Base-by-base conservation (phyloP, 2,797 vertebrate genomes). In the Paguma larvata region DNA sequence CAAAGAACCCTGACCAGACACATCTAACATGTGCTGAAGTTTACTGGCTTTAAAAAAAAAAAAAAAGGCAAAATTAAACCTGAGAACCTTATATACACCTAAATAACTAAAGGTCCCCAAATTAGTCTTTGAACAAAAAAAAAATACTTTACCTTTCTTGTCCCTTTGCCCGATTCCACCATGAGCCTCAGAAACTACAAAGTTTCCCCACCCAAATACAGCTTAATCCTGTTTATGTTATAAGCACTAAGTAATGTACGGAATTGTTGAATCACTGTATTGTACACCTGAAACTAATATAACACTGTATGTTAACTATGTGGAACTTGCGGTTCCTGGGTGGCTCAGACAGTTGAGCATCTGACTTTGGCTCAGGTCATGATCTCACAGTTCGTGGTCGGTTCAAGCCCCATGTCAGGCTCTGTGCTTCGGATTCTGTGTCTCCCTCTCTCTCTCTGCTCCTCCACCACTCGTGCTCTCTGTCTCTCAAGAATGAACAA, bases 31-130 rank as follows among this genome's bases (percentile, higher is more conserved):
- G 19, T 56, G 44, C 51, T 44, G 44, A 84, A 87, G 18, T 77
- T 89, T 78, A 77, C 12, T 11, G 78, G n/a, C 75, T 82, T 79
- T 15, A 56, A 53, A 92, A 59, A 85, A 85, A 65, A 59, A 14
- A 38, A 11, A 16, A 21, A 25, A n/a, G 3, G 41, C 68, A 77
- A 91, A 93, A 75, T 11, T 85, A 96, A 82, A 72, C 19, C 70
- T n/a, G 30, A 94, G 30, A 88, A 72, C 18, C 32, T 38, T 38
- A 89, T 9, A 72, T 21, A 88, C 16, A 95, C n/a, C 70, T 48
- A 79, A 92, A 63, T 68, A 85, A 85, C 41, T 77, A 84, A 89
- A 77, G 63, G 16, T 73, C n/a, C 44, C 67, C 65, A 82, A 88
- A 82, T 82, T 27, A 91, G 70, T 72, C 44, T 87, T 70, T 15